These are phyloP conservation scores for Eulemur rufifrons DNA, from an alignment of 2,113 vertebrate genomes.

Conservation along the genomic window DNA sequence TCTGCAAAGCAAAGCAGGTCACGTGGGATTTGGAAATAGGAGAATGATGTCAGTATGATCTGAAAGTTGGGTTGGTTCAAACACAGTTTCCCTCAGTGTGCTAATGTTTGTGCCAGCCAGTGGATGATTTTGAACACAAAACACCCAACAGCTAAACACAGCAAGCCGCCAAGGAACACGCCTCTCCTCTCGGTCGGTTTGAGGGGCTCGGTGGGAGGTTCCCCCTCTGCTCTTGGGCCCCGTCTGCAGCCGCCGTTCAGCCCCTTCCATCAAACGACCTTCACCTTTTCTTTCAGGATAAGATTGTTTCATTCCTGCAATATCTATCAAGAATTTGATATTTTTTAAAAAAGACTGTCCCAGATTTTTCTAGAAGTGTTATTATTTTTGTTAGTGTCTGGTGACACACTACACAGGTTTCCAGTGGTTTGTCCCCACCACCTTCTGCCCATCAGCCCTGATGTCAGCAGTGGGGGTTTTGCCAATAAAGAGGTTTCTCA, in stretches of 20 bases:
- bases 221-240: neutral
- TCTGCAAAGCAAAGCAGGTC: neutral
- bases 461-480: accelerated
- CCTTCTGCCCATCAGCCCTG: neutral
- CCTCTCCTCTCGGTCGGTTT: accelerated
- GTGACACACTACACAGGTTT: accelerated
- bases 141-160: accelerated
- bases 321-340: neutral
- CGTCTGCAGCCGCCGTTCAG: neutral
- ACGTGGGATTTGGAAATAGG: accelerated
- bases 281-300: neutral
- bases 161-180: accelerated
- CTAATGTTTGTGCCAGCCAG: neutral
- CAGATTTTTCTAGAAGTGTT: neutral
- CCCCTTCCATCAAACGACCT: neutral
- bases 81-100: neutral
- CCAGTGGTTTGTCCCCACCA: neutral
- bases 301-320: neutral
- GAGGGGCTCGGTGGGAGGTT: accelerated
- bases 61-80: neutral
- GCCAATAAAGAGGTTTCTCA: neutral
- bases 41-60: accelerated
- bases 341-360: too few relatives aligned
- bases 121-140: neutral
- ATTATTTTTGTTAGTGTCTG: neutral